phyloP scores from a whole-genome alignment of 2,113 vertebrate species.

The Daphoenositta chrysoptera region DNA sequence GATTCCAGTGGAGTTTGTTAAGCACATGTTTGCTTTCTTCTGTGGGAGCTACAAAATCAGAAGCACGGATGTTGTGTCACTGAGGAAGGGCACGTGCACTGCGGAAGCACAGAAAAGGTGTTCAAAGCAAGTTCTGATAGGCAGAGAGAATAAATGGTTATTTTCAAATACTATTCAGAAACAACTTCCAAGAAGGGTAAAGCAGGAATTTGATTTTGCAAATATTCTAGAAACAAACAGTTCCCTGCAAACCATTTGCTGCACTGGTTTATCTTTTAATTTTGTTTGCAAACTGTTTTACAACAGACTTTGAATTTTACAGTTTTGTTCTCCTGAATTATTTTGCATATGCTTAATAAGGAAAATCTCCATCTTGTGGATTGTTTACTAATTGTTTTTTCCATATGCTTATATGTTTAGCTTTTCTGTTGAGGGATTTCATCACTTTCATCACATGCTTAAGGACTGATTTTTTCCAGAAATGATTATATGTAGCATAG shows the following conservation, averaged over 20 bases:
- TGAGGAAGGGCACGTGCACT: not conserved
- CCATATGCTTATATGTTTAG: not conserved
- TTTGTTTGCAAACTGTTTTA: conserved; percentile 2
- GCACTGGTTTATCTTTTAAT: not conserved
- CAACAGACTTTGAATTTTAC: not conserved
- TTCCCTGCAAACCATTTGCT: not conserved
- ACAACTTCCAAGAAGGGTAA: not conserved
- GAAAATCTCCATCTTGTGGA: not conserved
- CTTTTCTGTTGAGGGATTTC: not conserved
- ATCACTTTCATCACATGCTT: not conserved
- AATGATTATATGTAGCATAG: not conserved
- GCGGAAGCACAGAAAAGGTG: not conserved
- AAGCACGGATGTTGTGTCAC: not conserved
- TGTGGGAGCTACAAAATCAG: not conserved
- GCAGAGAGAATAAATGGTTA: not conserved
- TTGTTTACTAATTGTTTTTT: conserved; percentile 5
- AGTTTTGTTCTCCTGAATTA: not conserved
- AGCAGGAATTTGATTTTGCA: not conserved
- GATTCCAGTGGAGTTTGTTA: not conserved
- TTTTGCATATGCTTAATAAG: not conserved
- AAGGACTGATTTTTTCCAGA: not conserved
- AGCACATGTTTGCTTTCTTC: not conserved
- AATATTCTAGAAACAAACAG: not conserved
- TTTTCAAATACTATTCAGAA: not conserved
- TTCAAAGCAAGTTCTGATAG: not conserved